phyloP scores from a whole-genome alignment of 1,140 invertebrate genomes.

The Ceratitis capitata region DNA sequence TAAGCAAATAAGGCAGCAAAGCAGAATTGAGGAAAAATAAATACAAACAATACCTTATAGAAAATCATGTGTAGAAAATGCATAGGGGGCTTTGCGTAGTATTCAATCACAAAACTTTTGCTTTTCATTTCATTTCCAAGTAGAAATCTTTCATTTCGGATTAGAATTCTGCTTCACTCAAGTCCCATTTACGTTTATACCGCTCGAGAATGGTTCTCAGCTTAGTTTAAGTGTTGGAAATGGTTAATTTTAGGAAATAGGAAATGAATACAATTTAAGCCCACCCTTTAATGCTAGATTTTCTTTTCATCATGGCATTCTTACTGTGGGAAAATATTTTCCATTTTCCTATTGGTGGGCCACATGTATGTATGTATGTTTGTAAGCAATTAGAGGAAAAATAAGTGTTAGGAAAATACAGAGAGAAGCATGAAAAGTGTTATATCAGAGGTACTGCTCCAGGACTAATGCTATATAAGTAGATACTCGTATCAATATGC shows the following conservation, averaged over 20 bases:
- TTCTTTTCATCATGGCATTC: neutral
- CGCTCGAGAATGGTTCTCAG: neutral
- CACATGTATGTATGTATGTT: too few relatives aligned
- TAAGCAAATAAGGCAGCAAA: neutral
- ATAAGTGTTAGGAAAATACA: too few relatives aligned
- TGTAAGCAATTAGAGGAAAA: too few relatives aligned
- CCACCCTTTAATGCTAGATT: neutral
- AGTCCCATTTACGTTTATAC: neutral
- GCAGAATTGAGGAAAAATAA: neutral
- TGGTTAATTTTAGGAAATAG: neutral
- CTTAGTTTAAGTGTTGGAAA: neutral
- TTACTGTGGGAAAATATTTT: neutral
- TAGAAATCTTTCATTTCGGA: neutral
- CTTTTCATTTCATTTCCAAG: neutral
- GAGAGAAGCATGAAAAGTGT: too few relatives aligned
- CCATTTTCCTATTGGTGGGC: neutral
- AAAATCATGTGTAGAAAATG: neutral
- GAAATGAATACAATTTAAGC: neutral
- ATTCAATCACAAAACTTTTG: neutral
- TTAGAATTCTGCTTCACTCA: neutral
- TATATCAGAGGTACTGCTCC: too few relatives aligned
- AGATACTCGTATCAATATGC: too few relatives aligned
- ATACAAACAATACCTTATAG: neutral
- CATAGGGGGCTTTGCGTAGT: neutral
- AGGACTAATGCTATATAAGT: too few relatives aligned